Percentiles rank a stretch among this genome's conserved stretches.
Conservation (phyloP, 2,113 vertebrate species). For the Heloderma charlesbogerti region DNA sequence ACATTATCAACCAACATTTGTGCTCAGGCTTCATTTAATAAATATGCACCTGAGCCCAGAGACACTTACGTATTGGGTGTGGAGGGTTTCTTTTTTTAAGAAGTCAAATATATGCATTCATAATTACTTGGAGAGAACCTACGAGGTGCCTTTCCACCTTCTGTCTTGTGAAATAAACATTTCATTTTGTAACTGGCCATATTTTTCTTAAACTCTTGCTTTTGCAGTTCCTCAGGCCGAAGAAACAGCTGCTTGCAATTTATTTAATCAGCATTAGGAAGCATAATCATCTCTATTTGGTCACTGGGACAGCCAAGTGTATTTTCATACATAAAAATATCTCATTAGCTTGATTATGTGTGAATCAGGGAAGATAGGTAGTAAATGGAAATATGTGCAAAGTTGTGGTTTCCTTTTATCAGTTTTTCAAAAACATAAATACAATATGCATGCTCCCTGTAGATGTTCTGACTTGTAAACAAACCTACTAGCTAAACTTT, state of each 20-base stretch:
- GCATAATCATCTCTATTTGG: background rate
- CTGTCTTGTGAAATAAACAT: background rate
- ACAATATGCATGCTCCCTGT: background rate
- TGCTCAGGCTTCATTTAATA: background rate
- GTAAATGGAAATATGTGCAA: background rate
- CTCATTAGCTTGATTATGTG: background rate
- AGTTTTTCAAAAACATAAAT: background rate
- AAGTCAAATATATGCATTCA: background rate
- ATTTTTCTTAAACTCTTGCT: background rate
- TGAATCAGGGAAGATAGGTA: background rate
- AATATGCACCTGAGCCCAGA: background rate
- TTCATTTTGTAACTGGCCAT: background rate
- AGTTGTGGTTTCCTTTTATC: background rate
- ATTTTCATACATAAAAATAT: background rate
- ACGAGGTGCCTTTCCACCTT: background rate
- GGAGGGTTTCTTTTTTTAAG: background rate
- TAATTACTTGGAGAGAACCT: background rate
- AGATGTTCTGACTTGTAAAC: background rate
- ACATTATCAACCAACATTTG: conserved; percentile 9
- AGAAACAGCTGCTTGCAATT: conserved; percentile 52
- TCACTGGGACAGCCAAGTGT: background rate
- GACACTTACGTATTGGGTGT: background rate
- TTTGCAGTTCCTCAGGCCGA: conserved; percentile 25
- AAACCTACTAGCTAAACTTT: background rate
- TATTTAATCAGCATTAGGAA: conserved; percentile 43